Base-by-base conservation (phyloP, 2,888 invertebrate genomes). In the Nomada flava region DNA sequence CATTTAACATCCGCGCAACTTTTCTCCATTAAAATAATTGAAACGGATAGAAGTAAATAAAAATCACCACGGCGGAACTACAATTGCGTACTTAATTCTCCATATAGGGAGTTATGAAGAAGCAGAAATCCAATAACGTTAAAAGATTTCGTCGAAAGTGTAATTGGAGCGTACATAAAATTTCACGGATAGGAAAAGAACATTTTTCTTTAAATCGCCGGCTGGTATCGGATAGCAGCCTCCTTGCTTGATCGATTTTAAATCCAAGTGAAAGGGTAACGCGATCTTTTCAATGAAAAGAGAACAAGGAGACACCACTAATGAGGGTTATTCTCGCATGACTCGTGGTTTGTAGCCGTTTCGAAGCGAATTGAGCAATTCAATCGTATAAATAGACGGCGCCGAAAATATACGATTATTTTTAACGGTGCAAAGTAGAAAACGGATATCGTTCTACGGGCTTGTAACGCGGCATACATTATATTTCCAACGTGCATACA, bases 361-460 rank as follows among this genome's bases (percentile, higher is more conserved):
- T 47, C 42, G 53, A 47, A 53, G 57, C 9, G 63, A 44, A 78
- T 78, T 78, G 36, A 50, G 72, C 71, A 78, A 76, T 52, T 11
- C 60, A 74, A 59, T 60, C 50, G 76, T 77, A 76, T 84, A 83
- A 84, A 81, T 86, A 82, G 81, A n/a, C 26, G 55, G 15, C 18
- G 70, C 70, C 74, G 82, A 57, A 86, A 78, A 76, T 86, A 76
- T 84, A 78, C 55, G 55, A 71, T 77, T 78, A 74, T 80, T 84
- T 79, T 78, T 59, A 79, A 82, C 63, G 20, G 42, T 20, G n/a
- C 15, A 29, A 60, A 18, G 15, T 20, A 64, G 9, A 70, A 68
- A 78, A 65, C 63, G 70, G 67, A 59, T 55, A 70, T 70, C 76
- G 10, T 57, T 53, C 73, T 64, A 69, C 36, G 59, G 53, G 29